Percentiles rank a stretch among this genome's conserved stretches.
These are phyloP conservation scores for Autographa gamma DNA, from an alignment of 2,888 invertebrate species.

Conservation along the genomic window DNA sequence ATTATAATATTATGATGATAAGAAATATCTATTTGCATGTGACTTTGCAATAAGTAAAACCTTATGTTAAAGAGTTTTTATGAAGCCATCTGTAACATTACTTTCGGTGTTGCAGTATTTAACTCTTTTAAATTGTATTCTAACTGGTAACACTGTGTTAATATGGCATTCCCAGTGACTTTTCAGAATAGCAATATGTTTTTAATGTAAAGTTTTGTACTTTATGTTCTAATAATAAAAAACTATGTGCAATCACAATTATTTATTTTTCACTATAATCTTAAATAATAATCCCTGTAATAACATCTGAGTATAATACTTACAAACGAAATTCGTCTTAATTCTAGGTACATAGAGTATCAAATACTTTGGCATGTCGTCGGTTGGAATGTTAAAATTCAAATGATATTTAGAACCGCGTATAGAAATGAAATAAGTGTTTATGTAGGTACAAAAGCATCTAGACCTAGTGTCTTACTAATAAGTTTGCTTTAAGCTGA, in stretches of 20 bases:
- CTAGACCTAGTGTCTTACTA: not conserved
- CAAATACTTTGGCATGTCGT: constrained; percentile 74
- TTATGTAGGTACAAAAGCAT: not conserved
- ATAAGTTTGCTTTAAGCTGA: no score
- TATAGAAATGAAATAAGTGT: constrained; percentile 7
- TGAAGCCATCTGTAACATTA: no score
- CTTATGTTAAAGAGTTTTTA: no score
- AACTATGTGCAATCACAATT: constrained; percentile 32
- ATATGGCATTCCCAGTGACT: not conserved
- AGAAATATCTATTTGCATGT: no score
- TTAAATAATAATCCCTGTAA: constrained; percentile 72
- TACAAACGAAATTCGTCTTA: constrained; percentile 59
- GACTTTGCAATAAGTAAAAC: not conserved
- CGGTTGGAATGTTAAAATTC: constrained; percentile 55
- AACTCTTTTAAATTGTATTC: not conserved
- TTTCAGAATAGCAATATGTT: not conserved
- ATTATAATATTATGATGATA: no score
- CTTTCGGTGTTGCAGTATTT: not conserved
- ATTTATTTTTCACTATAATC: constrained; percentile 60
- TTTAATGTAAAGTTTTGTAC: not conserved
- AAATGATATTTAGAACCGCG: constrained; percentile 19
- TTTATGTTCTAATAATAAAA: constrained; percentile 24
- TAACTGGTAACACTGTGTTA: not conserved
- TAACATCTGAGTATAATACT: constrained; percentile 60
- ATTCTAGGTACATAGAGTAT: constrained; percentile 64